Conservation (phyloP, 2,113 vertebrate species). For the Synchiropus splendidus region DNA sequence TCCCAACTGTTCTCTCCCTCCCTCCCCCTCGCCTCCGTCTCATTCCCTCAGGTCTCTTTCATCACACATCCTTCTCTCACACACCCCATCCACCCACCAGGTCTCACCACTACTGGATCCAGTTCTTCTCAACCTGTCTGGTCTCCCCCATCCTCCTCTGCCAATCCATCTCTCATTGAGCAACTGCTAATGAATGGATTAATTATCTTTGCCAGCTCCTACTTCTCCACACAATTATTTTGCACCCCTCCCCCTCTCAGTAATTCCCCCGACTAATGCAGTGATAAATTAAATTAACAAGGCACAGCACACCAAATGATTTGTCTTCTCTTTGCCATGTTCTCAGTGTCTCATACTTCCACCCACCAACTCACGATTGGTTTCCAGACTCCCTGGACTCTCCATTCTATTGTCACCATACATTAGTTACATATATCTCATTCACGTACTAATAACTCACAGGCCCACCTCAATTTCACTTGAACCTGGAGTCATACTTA, state of each 20-base stretch:
- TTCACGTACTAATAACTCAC: too few species aligned
- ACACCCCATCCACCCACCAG: constrained; percentile 18
- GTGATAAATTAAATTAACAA: constrained; percentile 27
- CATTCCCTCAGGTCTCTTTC: constrained; percentile 22
- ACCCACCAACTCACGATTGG: constrained; percentile 32
- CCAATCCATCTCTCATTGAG: constrained; percentile 15
- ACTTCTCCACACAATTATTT: background rate
- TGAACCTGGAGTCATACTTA: too few species aligned
- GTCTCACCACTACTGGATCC: constrained; percentile 16
- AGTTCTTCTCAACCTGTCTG: constrained; percentile 8
- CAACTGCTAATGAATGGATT: constrained; percentile 14
- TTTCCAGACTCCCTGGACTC: too few species aligned
- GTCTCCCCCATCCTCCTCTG: constrained; percentile 1
- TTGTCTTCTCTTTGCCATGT: constrained; percentile 11
- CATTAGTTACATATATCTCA: too few species aligned
- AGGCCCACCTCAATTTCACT: too few species aligned
- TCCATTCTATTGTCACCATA: too few species aligned
- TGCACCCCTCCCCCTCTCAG: constrained; percentile 7
- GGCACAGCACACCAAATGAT: constrained; percentile 11
- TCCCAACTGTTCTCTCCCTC: constrained; percentile 12
- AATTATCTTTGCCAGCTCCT: constrained; percentile 2
- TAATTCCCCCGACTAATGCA: constrained; percentile 14
- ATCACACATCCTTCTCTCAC: constrained; percentile 4
- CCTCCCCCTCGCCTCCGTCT: constrained; percentile 1
- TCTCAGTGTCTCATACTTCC: constrained; percentile 42